Conservation (phyloP, 2,888 invertebrate species). For the Hemaris fuciformis region DNA sequence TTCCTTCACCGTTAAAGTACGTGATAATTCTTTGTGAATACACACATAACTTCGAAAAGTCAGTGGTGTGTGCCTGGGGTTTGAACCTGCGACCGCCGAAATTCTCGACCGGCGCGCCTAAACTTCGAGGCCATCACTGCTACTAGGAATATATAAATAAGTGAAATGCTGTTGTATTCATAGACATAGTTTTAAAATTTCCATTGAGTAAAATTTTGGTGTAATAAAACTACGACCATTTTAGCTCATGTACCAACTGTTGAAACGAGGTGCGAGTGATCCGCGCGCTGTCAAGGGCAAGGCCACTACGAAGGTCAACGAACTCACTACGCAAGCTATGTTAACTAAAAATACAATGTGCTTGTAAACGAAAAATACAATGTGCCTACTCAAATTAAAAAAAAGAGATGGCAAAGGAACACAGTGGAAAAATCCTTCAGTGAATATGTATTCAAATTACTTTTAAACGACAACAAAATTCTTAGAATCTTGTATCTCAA, state of each 20-base stretch:
- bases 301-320: slow-evolving; percentile 61
- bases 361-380: neutral
- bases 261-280: slow-evolving; percentile 36
- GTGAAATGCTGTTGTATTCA: slow-evolving; percentile 10
- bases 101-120: too few relatives aligned
- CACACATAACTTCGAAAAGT: too few relatives aligned
- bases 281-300: slow-evolving; percentile 66
- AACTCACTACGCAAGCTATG: slow-evolving; percentile 32
- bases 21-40: too few relatives aligned
- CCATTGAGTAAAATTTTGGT: neutral
- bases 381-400: neutral
- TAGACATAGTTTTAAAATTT: neutral
- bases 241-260: neutral
- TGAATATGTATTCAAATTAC: neutral
- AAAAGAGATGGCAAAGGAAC: neutral
- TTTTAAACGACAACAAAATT: neutral
- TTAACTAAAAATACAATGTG: too few relatives aligned
- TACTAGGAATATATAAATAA: too few relatives aligned
- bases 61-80: too few relatives aligned
- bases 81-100: too few relatives aligned
- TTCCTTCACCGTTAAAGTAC: too few relatives aligned
- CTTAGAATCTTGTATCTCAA: neutral
- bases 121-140: too few relatives aligned
- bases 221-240: neutral
- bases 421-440: neutral